Evolutionary conservation across 2,797 vertebrate species (phyloP), one percentile per base, ranked within the genome.

Genomic region (Apogon talboti): DNA sequence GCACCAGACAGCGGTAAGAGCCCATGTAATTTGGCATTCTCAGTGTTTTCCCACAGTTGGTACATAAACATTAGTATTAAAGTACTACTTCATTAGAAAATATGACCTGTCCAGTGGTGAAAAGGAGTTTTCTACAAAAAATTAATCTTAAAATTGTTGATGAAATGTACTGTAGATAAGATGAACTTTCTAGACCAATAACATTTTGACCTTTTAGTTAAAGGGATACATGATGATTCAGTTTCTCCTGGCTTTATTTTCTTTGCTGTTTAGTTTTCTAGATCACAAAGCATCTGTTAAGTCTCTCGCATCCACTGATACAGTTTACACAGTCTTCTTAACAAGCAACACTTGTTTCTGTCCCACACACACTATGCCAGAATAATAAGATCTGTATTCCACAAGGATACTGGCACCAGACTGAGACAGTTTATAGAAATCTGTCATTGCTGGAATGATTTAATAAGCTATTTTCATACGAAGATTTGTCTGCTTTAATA

Each of bases 1-100:
- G 93, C 95, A 56, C 94, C 90, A 53, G 95, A 97, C 69, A 95
- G 87, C 64, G 98, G 98, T 98, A 94, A 78, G 56, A n/a, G 24
- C 9, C 11, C 7, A 7, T 44, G 30, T 35, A n/a, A 14, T 1
- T 4, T 35, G 18, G 43, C 43, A 66, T 47, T 50, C 49, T 7
- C 18, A 33, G 42, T 19, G 24, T 12, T 47, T 41, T 58, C 33
- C 40, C 28, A 21, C 24, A 47, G 7, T 43, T 4, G 11, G 7
- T 40, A 7, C 8, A 11, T 19, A 16, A 43, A 48, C 24, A 48
- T 5, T 16, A 49, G 33, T 15, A 38, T 49, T 13, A 8, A 51
- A 74, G 47, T 15, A 13, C 19, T 62, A 45, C 18, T 21, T 53
- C 16, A 14, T 33, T 33, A 43, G 18, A 44, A 11, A 6, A 21